phyloP scores from a whole-genome alignment of 2,113 vertebrate species.

The Bujurquina vittata region DNA sequence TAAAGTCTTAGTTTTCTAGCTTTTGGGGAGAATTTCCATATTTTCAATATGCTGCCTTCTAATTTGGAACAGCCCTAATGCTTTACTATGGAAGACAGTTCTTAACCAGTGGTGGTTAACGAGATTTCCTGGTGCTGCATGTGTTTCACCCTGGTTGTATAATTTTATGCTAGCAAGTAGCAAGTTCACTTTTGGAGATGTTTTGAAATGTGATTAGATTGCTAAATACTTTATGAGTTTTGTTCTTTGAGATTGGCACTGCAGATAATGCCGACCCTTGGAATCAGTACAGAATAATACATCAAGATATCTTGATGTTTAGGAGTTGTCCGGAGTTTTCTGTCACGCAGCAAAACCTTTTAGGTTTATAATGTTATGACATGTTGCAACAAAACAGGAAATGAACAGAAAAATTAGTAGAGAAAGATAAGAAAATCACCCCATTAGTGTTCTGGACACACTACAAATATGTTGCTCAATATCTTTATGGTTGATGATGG shows the following conservation, averaged over 20 bases:
- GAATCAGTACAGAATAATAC: slow-evolving; percentile 1
- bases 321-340: slow-evolving; percentile 22
- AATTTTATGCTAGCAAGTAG: slow-evolving; percentile 24
- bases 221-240: slow-evolving; percentile 37
- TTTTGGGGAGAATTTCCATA: not conserved
- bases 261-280: slow-evolving; percentile 53
- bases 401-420: too few species aligned
- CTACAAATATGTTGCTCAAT: too few species aligned
- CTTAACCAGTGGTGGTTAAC: not conserved
- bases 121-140: not conserved
- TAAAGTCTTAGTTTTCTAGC: not conserved
- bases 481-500: not conserved
- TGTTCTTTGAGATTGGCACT: slow-evolving; percentile 29
- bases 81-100: not conserved
- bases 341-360: not conserved
- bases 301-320: slow-evolving; percentile 33
- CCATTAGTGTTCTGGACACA: too few species aligned
- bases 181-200: slow-evolving; percentile 48
- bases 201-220: slow-evolving; percentile 48
- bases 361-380: not conserved
- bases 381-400: not conserved
- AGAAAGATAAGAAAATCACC: too few species aligned
- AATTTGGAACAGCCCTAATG: not conserved
- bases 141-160: slow-evolving; percentile 8
- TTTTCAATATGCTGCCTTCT: not conserved